Conservation (phyloP, 2,113 vertebrate genomes). For the Amazona vittata region DNA sequence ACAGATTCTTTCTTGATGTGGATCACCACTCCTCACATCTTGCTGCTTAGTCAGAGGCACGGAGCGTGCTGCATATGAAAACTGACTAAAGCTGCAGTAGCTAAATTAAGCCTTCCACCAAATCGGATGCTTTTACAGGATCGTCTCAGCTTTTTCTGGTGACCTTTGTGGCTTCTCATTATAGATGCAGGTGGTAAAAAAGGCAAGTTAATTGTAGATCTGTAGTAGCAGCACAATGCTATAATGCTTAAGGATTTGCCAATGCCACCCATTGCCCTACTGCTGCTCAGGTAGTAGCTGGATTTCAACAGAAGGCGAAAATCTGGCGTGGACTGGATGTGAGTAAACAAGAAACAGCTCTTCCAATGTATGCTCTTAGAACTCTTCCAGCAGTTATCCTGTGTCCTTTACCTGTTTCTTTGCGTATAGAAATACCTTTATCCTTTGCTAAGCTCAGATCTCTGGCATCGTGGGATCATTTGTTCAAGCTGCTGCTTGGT, state of each 20-base stretch:
- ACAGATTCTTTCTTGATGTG: not conserved
- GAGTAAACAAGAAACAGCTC: not conserved
- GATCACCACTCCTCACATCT: not conserved
- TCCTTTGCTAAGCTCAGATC: not conserved
- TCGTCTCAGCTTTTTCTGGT: not conserved
- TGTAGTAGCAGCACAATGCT: not conserved
- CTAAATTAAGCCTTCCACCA: not conserved
- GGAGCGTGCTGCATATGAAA: not conserved
- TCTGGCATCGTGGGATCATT: not conserved
- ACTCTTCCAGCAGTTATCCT: not conserved
- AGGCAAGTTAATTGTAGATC: not conserved
- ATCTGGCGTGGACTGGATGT: not conserved
- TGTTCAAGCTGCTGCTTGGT: not conserved
- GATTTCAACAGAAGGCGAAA: not conserved
- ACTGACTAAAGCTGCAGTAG: not conserved
- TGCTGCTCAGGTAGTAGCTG: not conserved
- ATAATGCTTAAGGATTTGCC: not conserved
- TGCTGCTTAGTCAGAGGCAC: not conserved
- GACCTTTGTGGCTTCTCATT: not conserved
- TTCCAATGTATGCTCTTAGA: not conserved
- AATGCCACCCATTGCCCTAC: rapidly evolving
- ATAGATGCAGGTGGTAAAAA: not conserved
- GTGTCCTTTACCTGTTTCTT: not conserved
- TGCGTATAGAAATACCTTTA: not conserved
- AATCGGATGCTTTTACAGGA: not conserved